Evolutionary conservation across 2,888 invertebrate species (phyloP).

Genomic region (Caenorhabditis uteleia): DNA sequence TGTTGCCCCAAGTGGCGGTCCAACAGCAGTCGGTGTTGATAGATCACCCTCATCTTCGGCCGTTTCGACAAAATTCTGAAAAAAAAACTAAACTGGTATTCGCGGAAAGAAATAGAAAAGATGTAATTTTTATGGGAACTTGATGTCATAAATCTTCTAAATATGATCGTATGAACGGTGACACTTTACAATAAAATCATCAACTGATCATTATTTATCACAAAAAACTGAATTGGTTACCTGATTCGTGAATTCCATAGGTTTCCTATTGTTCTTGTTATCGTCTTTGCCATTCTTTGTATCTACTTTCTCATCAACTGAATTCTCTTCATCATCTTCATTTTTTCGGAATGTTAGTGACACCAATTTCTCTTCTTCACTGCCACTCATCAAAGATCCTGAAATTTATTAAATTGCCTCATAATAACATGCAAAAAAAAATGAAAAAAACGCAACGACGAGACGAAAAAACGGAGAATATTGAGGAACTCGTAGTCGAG

Average conservation of each 20-base stretch:
- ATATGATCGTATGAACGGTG: no score
- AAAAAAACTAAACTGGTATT: no score
- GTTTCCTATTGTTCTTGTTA: slow-evolving; percentile 4
- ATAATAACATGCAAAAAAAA: not conserved
- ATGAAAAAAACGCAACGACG: slow-evolving; percentile 3
- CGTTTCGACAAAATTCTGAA: slow-evolving; percentile 37
- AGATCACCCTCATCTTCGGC: slow-evolving; percentile 34
- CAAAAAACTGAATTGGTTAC: slow-evolving; percentile 3
- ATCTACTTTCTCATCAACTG: slow-evolving; percentile 2
- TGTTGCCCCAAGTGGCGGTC: slow-evolving; percentile 23
- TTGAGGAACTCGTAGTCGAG: not conserved
- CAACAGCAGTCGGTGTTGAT: slow-evolving; percentile 35
- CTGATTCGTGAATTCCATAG: slow-evolving; percentile 34
- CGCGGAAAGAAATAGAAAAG: no score
- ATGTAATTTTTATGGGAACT: no score
- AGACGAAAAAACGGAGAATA: not conserved
- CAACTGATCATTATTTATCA: no score
- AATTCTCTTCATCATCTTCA: slow-evolving; percentile 5
- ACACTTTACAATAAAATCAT: no score
- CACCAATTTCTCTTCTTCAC: slow-evolving; percentile 31
- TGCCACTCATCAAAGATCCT: slow-evolving; percentile 20
- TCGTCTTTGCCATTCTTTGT: slow-evolving; percentile 2
- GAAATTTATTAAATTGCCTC: slow-evolving; percentile 5
- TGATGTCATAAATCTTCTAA: no score
- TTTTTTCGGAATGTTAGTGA: slow-evolving; percentile 27